phyloP scores from a whole-genome alignment of 2,888 invertebrate genomes.

The Caenorhabditis doughertyi region DNA sequence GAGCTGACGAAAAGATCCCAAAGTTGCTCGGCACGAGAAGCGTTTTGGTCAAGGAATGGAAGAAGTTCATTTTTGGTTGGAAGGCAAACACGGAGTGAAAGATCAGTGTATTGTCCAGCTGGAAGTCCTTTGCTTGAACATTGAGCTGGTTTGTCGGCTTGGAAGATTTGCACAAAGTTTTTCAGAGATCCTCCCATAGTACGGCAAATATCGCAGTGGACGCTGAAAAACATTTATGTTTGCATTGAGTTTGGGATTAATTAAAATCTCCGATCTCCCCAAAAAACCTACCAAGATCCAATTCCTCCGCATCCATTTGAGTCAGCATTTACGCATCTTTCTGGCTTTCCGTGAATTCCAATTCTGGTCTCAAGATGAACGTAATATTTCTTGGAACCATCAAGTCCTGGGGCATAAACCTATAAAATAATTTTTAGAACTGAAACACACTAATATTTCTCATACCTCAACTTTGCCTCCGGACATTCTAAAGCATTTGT shows the following conservation, averaged over 20 bases:
- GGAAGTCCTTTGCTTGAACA: constrained; percentile 79
- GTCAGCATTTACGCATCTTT: constrained; percentile 82
- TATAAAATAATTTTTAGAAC: constrained; percentile 2
- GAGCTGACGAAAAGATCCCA: constrained; percentile 82
- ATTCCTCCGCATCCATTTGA: constrained; percentile 82
- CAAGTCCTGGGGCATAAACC: constrained; percentile 69
- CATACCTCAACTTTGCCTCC: constrained; percentile 81
- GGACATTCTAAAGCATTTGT: constrained; percentile 82
- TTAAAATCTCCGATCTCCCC: too few species aligned
- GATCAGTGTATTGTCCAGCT: constrained; percentile 79
- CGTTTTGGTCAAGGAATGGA: constrained; percentile 82
- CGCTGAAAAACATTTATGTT: constrained; percentile 51
- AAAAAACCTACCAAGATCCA: constrained; percentile 77
- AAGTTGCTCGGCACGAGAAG: constrained; percentile 80
- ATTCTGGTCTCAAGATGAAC: constrained; percentile 82
- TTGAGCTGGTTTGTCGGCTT: constrained; percentile 80
- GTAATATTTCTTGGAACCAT: constrained; percentile 80
- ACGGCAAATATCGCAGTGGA: constrained; percentile 82
- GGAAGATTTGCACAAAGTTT: constrained; percentile 82
- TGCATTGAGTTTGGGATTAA: not conserved
- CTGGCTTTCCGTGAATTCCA: constrained; percentile 82
- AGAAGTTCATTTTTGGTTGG: constrained; percentile 81
- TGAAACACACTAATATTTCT: not conserved
- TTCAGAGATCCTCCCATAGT: constrained; percentile 79
- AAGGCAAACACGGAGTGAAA: constrained; percentile 81